A percentile compares a stretch with the other conserved stretches of the same genome.
Evolutionary conservation across 2,113 vertebrate genomes (phyloP).

Genomic region (Litocranius walleri): DNA sequence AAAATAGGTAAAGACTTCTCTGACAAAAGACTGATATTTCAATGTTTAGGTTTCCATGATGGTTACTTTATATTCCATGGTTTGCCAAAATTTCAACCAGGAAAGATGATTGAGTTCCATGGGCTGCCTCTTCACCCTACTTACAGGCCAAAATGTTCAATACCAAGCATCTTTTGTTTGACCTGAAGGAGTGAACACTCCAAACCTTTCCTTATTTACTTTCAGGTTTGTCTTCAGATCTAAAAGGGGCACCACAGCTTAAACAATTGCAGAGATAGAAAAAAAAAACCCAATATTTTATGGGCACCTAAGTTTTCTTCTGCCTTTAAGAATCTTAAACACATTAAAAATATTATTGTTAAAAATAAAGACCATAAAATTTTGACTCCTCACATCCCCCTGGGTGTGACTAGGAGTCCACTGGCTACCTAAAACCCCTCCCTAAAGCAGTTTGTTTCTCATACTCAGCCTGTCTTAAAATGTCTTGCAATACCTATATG

Average conservation of each 20-base stretch:
- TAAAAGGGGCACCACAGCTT: neutral
- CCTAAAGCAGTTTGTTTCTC: neutral
- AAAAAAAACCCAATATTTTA: neutral
- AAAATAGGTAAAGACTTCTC: neutral
- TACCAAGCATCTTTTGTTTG: neutral
- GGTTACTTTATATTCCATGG: neutral
- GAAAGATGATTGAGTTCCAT: neutral
- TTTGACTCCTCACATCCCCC: neutral
- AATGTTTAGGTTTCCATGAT: neutral
- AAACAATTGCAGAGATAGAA: neutral
- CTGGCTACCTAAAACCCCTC: neutral
- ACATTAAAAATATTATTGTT: neutral
- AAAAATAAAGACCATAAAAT: neutral
- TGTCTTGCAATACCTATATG: neutral
- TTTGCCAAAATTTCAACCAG: neutral
- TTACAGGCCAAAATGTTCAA: neutral
- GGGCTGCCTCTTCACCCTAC: neutral
- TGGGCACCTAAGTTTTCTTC: neutral
- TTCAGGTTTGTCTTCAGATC: neutral
- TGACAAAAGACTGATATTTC: neutral
- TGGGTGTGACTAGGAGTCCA: neutral
- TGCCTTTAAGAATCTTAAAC: neutral
- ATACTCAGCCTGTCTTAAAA: neutral
- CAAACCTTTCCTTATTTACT: neutral
- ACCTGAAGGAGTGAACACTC: neutral